phyloP scores from a whole-genome alignment of 2,888 invertebrate genomes.

The Chaetogeoica ovagalla region DNA sequence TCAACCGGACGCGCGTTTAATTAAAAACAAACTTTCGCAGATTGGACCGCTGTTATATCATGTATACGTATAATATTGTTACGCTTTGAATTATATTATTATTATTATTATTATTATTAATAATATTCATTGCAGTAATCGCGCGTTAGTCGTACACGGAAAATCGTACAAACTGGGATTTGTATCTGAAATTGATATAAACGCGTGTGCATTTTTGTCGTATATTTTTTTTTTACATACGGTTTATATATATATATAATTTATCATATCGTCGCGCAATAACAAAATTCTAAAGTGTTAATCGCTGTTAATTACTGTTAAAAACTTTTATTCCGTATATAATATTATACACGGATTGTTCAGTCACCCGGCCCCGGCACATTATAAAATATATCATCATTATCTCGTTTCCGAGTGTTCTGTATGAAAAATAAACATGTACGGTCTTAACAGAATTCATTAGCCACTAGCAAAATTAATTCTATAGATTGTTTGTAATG shows the following conservation, averaged over 20 bases:
- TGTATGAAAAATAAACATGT: too few relatives aligned
- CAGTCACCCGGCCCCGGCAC: too few relatives aligned
- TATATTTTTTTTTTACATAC: neutral
- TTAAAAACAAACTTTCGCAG: conserved; percentile 48
- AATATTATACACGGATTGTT: neutral
- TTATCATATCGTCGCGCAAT: neutral
- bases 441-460: too few relatives aligned
- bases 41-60: neutral
- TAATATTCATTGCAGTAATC: conserved; percentile 37
- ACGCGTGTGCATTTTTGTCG: neutral
- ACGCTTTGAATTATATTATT: too few relatives aligned
- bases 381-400: neutral
- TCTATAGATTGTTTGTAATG: too few relatives aligned
- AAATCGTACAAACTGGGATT: conserved; percentile 1
- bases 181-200: neutral
- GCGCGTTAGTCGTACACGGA: neutral
- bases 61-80: too few relatives aligned
- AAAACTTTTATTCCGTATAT: conserved; percentile 30
- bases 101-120: too few relatives aligned
- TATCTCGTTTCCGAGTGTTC: too few relatives aligned
- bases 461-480: too few relatives aligned
- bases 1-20: conserved; percentile 41
- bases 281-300: neutral
- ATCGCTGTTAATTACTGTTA: conserved; percentile 31
- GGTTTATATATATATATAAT: neutral